Base-by-base conservation (phyloP, 2,797 vertebrate species). In the Karalla daura region DNA sequence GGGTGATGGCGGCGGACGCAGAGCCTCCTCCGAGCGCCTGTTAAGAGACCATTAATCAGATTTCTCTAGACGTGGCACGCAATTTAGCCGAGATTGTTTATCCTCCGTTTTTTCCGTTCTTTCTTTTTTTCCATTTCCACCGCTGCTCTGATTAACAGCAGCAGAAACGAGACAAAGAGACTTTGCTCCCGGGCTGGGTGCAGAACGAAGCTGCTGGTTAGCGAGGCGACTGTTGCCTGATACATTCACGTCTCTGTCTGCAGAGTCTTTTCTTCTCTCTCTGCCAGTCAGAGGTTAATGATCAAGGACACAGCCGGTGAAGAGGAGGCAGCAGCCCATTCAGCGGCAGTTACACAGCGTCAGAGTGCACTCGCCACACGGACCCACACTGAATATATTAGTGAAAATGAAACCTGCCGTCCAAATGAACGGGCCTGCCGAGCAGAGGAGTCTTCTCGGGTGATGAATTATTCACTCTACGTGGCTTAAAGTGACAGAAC, bases 1-100 rank as follows among this genome's bases (percentile, higher is more conserved):
- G 21, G 24, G 47, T 15, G 71, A 60, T 50, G 4, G 63, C 36
- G 54, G 60, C 17, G 63, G n/a, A n/a, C n/a, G 45, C 27, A 14
- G 23, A 68, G 64, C 54, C 56, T 69, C 55, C 35, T 76, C 7
- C 30, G 49, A 81, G 74, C 5, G 14, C 66, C 80, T 74, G 74
- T 76, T 78, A 76, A 28, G 40, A 73, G 54, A 56, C 62, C 41
- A 62, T 82, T 76, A 73, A 83, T 88, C 69, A 73, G 52, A 62
- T 73, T 75, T 65, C 67, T 55, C 51, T 49, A 49, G 71, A 78
- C 63, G 45, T 28, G 61, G 37, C 63, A 15, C 27, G 41, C 76
- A 69, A 61, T 76, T 79, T 74, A 25, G 6, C 4, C 7, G 52
- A 59, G 54, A 63, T 39, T 45, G 54, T 80, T 76, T 52, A 50